Percentiles rank a stretch among this genome's conserved stretches.
phyloP scores from a whole-genome alignment of 2,113 vertebrate species.

The Charina bottae region DNA sequence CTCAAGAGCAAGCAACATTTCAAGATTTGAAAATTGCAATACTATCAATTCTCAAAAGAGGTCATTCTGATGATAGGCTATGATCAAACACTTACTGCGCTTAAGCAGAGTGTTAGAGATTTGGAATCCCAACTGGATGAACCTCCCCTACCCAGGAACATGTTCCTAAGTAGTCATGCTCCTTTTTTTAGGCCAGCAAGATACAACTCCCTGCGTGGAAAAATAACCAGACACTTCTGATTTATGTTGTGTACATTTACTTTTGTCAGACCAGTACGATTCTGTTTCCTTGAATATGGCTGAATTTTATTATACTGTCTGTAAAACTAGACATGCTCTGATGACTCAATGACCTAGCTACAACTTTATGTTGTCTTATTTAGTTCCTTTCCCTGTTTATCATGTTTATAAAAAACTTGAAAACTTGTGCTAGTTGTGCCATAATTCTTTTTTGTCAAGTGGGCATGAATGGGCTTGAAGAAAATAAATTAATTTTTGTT shows the following conservation, averaged over 20 bases:
- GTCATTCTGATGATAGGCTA: background rate
- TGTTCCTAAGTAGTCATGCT: background rate
- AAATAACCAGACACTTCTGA: background rate
- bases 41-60: background rate
- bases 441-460: background rate
- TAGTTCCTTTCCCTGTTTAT: background rate
- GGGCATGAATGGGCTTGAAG: background rate
- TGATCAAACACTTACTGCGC: background rate
- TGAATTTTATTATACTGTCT: background rate
- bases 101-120: background rate
- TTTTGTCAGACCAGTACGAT: background rate
- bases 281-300: background rate
- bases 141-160: background rate
- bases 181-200: background rate
- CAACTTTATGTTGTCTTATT: background rate
- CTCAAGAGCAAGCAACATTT: background rate
- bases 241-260: background rate
- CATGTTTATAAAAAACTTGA: background rate
- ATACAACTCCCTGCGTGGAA: background rate
- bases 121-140: background rate
- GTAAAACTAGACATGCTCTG: background rate
- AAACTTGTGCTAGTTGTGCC: background rate
- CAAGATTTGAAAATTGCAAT: background rate
- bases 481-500: background rate
- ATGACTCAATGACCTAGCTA: background rate